Evolutionary conservation across 2,888 invertebrate species (phyloP).

Genomic region (Parnassius smintheus): DNA sequence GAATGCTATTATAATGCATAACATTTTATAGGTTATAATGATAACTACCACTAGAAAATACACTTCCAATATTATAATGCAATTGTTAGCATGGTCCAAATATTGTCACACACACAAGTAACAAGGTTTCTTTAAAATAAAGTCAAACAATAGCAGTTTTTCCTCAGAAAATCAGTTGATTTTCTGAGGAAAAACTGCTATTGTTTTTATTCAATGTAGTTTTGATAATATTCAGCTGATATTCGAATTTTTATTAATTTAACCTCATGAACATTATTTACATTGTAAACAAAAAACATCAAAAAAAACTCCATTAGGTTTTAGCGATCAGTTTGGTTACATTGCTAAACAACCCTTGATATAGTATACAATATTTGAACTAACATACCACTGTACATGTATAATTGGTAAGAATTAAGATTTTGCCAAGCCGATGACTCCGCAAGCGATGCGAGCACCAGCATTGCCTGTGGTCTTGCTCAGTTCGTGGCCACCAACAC

Average conservation of each 20-base stretch:
- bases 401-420: slow-evolving; percentile 30
- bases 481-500: slow-evolving; percentile 94
- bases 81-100: neutral
- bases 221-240: too few relatives aligned
- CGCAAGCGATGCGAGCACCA: slow-evolving; percentile 93
- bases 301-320: too few relatives aligned
- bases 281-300: too few relatives aligned
- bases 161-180: too few relatives aligned
- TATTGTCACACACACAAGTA: neutral
- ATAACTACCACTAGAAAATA: neutral
- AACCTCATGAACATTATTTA: too few relatives aligned
- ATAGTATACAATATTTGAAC: slow-evolving; percentile 11
- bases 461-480: slow-evolving; percentile 98
- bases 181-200: too few relatives aligned
- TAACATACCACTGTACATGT: neutral
- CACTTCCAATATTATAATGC: neutral
- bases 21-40: slow-evolving; percentile 40
- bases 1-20: slow-evolving; percentile 29
- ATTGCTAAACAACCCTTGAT: too few relatives aligned
- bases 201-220: too few relatives aligned
- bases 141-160: too few relatives aligned
- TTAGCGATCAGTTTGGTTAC: too few relatives aligned
- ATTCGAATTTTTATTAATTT: too few relatives aligned
- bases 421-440: slow-evolving; percentile 89
- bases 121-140: too few relatives aligned